Percentiles rank a stretch among this genome's conserved stretches.
Conservation (phyloP, 2,113 vertebrate species). For the Platanista minor region DNA sequence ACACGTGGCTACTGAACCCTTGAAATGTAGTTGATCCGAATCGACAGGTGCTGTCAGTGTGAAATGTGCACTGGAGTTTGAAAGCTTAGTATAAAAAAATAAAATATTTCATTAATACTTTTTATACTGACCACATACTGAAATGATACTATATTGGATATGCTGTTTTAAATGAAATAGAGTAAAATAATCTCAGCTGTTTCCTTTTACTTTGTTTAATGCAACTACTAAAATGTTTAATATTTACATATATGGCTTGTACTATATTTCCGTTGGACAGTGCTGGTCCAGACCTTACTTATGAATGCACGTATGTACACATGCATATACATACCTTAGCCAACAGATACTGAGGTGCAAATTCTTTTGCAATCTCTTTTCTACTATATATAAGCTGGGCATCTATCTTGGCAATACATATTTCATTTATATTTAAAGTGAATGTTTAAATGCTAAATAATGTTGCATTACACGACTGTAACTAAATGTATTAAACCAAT, state of each 20-base stretch:
- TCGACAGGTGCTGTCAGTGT: rapidly evolving
- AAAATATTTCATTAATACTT: neutral
- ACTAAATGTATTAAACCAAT: neutral
- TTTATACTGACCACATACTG: neutral
- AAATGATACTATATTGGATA: neutral
- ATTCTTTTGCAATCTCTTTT: neutral
- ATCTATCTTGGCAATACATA: neutral
- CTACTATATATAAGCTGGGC: neutral
- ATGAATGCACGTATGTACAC: too few relatives aligned
- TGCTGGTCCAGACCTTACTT: neutral
- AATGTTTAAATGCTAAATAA: neutral
- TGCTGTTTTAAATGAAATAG: neutral
- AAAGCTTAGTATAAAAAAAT: neutral
- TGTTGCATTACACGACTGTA: too few relatives aligned
- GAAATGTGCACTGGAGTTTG: neutral
- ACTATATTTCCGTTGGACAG: neutral
- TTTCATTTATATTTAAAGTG: neutral
- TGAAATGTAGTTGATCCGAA: neutral
- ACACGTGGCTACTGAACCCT: rapidly evolving
- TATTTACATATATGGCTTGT: neutral
- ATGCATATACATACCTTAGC: neutral
- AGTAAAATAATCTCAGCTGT: neutral
- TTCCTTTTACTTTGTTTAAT: neutral
- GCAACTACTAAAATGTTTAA: neutral
- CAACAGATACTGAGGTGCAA: rapidly evolving